Evolutionary conservation across 2,888 invertebrate genomes (phyloP).

Genomic region (Rapana venosa): DNA sequence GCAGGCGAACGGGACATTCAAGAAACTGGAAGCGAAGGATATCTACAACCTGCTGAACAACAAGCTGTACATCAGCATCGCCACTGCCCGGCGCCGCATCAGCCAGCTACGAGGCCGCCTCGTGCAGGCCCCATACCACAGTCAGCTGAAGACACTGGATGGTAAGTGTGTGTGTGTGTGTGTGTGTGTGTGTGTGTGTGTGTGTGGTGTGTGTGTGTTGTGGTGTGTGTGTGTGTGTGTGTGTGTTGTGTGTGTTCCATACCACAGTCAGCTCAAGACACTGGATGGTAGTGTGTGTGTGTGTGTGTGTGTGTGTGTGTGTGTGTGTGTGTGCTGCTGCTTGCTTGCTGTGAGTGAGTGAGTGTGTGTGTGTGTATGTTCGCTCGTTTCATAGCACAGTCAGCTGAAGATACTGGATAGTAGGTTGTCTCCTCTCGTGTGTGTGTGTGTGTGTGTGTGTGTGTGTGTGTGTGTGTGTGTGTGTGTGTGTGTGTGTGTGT

Average conservation of each 20-base stretch:
- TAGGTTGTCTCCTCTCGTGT: no score
- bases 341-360: no score
- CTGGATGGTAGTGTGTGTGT: no score
- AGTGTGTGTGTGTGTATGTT: no score
- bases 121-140: slow-evolving; percentile 84
- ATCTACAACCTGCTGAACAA: slow-evolving; percentile 90
- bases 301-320: no score
- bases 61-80: slow-evolving; percentile 88
- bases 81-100: slow-evolving; percentile 81
- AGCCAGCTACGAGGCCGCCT: slow-evolving; percentile 86
- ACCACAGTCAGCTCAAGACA: no score
- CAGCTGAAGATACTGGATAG: no score
- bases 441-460: no score
- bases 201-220: not conserved
- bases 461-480: no score
- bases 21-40: slow-evolving; percentile 88
- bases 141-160: slow-evolving; percentile 73
- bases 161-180: not conserved
- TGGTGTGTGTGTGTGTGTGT: not conserved
- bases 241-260: not conserved
- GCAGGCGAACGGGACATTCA: slow-evolving; percentile 86
- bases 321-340: no score
- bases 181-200: slow-evolving; percentile 1
- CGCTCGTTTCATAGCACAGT: no score
- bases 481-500: no score